Base-by-base conservation (phyloP, 2,797 vertebrate genomes). In the Numenius phaeopus region DNA sequence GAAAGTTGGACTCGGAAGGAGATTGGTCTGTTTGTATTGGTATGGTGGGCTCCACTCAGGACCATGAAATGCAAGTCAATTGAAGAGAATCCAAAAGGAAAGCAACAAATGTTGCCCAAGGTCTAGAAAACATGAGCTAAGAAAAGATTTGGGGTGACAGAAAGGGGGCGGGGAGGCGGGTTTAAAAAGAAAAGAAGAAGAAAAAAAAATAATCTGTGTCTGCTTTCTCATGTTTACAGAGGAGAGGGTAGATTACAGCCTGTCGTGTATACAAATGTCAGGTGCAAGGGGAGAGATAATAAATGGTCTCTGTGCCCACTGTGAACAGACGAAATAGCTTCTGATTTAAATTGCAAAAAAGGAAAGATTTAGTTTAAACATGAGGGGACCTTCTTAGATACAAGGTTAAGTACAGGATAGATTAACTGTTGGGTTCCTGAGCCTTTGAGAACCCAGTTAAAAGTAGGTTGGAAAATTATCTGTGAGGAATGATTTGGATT, bases 341-440 rank as follows among this genome's bases (percentile, higher is more conserved):
- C 58, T 42, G 7, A 79, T 94, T 92, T 94, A 69, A 85, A 94
- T 91, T 44, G 39, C 55, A 79, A 54, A 92, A 78, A 44, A 27
- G 8, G 50, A 78, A 58, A 72, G 40, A 76, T 82, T 92, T 89
- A 57, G 37, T 84, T 89, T 84, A 57, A 95, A 78, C 12, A 37
- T 70, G 64, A 84, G 26, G 7, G 2, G 54, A 87, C 66, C 73
- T 95, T 94, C 57, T 92, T 89, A 87, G 34, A 66, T 87, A 20
- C 44, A 84, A 70, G 82, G 71, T 94, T 95, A 95, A 95, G 50
- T 85, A 55, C 19, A 52, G 78, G 58, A 42, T 50, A 82, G 89
- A 85, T 92, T 88, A 87, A 72, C 62, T 83, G 42, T 32, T 82
- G 55, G 46, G 32, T 83, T 94, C 47, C 34, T 9, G 37, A 73